Conservation (phyloP, 2,888 invertebrate genomes). For the Yponomeuta malinellus region DNA sequence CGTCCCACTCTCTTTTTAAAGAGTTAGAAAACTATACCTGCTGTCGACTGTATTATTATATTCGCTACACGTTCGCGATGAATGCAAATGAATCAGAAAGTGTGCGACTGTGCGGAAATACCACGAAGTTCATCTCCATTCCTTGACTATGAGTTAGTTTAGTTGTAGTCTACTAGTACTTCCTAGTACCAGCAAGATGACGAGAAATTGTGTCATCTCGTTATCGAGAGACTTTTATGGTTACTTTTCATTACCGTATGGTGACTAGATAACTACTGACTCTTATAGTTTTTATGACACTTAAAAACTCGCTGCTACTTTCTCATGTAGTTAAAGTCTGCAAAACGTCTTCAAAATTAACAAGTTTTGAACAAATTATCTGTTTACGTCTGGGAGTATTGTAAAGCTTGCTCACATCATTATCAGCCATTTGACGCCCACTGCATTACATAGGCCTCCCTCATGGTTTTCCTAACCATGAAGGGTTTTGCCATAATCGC, state of each 20-base stretch:
- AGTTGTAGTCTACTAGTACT: background rate
- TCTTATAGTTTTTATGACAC: background rate
- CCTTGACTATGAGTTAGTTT: background rate
- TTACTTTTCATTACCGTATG: background rate
- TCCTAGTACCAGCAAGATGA: background rate
- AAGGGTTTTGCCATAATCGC: too few species aligned
- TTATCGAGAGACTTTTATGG: background rate
- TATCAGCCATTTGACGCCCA: too few species aligned
- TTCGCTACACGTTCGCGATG: constrained; percentile 21
- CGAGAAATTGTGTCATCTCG: background rate
- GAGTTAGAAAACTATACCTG: too few species aligned
- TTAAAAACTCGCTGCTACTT: too few species aligned
- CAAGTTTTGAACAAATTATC: too few species aligned
- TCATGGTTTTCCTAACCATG: too few species aligned
- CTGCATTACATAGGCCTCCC: too few species aligned
- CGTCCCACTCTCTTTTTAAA: too few species aligned
- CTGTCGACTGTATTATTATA: background rate
- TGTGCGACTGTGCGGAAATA: constrained; percentile 61
- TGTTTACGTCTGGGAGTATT: too few species aligned
- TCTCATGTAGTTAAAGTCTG: too few species aligned
- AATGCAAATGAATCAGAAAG: constrained; percentile 70
- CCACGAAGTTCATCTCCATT: constrained; percentile 26
- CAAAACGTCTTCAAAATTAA: too few species aligned
- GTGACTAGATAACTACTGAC: background rate
- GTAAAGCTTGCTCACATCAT: background rate